Percentiles rank a stretch among this genome's conserved stretches.
Conservation (phyloP, 35 echinoderm and acorn worm genomes). For the Nesometra sesokonis region DNA sequence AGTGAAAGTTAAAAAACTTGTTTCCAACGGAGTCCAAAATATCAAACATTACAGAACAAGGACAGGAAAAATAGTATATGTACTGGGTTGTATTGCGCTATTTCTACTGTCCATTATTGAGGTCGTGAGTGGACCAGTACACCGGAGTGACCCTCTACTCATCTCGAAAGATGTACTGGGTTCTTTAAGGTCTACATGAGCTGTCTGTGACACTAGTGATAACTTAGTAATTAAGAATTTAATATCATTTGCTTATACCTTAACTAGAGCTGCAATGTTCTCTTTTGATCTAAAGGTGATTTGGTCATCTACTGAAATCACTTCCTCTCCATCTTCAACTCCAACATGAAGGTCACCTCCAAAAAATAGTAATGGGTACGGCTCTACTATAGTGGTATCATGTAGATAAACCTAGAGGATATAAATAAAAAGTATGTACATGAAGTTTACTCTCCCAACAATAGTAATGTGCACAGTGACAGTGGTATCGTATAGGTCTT, state of each 20-base stretch:
- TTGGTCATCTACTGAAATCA: conserved; percentile 60
- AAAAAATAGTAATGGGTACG: conserved; percentile 87
- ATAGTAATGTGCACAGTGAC: not conserved
- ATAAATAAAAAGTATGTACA: not conserved
- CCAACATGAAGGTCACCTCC: conserved; percentile 57
- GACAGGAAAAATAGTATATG: no score
- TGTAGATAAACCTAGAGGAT: conserved; percentile 59
- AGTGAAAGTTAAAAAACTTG: no score
- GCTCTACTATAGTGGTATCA: conserved; percentile 59
- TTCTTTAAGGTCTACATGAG: no score
- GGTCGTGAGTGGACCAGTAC: no score
- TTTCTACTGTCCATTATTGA: no score
- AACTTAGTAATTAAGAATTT: no score
- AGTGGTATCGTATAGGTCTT: not conserved
- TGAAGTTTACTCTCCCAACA: not conserved
- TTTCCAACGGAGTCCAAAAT: no score
- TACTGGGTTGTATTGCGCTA: no score
- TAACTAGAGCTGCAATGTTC: conserved; percentile 62
- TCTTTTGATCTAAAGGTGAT: conserved; percentile 65
- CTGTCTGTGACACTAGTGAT: no score
- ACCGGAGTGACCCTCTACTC: no score
- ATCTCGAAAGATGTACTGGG: no score
- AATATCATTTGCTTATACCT: conserved; percentile 27
- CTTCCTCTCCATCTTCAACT: conserved; percentile 32
- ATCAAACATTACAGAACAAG: no score